These are phyloP conservation scores for Drosophila greeni DNA, from an alignment of 2,888 invertebrate genomes.

Conservation along the genomic window DNA sequence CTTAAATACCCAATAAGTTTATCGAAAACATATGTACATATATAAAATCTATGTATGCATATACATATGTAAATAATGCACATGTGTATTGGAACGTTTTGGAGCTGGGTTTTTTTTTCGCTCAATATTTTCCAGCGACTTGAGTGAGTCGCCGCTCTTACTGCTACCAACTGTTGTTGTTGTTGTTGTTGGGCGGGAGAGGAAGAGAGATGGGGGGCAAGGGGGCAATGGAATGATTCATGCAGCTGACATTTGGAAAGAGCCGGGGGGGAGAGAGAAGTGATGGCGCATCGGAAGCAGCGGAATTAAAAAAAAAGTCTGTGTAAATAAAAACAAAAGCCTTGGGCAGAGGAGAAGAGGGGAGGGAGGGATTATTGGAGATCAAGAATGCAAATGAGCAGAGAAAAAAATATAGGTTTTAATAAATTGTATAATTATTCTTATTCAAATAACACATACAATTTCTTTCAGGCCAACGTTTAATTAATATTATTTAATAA, in stretches of 20 bases:
- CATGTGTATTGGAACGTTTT: constrained; percentile 23
- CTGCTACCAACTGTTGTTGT: constrained; percentile 21
- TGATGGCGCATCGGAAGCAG: constrained; percentile 21
- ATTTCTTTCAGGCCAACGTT: no score
- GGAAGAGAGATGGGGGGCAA: background rate
- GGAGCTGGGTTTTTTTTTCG: constrained; percentile 25
- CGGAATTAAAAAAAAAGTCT: constrained; percentile 9
- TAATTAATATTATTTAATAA: no score
- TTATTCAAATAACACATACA: no score
- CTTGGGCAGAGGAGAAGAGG: background rate
- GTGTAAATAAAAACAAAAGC: constrained; percentile 19
- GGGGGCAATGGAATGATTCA: constrained; percentile 23
- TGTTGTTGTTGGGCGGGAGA: constrained; percentile 19
- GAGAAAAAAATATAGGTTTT: no score
- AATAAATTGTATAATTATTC: no score
- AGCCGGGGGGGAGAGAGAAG: constrained; percentile 8
- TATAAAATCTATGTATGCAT: background rate
- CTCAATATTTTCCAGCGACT: constrained; percentile 9
- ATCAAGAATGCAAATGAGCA: background rate
- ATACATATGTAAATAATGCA: constrained; percentile 15
- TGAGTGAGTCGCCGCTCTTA: constrained; percentile 17
- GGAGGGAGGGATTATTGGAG: constrained; percentile 13
- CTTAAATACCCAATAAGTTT: constrained; percentile 27
- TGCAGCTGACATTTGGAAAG: constrained; percentile 23
- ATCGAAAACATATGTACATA: constrained; percentile 4